A percentile compares a stretch with the other conserved stretches of the same genome.
Evolutionary conservation across 1,140 invertebrate species (phyloP).

Genomic region (Caerostris extrusa): DNA sequence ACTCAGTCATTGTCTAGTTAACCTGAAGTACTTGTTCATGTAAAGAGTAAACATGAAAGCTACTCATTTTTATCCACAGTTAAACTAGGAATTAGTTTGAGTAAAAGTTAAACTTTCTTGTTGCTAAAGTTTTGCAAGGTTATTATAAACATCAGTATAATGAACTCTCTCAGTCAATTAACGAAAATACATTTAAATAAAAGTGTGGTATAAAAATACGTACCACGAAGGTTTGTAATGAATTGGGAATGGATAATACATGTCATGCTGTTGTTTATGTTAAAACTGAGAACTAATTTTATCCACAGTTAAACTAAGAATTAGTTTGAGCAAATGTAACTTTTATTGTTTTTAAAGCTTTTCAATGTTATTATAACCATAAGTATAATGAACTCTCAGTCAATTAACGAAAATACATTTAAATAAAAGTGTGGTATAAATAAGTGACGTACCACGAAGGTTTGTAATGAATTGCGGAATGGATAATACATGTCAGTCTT

Average conservation of each 20-base stretch:
- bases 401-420: no score
- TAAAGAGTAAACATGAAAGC: background rate
- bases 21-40: background rate
- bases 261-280: background rate
- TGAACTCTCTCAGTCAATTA: no score
- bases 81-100: background rate
- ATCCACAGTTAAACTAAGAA: background rate
- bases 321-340: no score
- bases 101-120: no score
- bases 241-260: background rate
- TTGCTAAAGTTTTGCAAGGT: no score
- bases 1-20: background rate
- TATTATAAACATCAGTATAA: no score
- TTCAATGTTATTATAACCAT: no score
- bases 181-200: background rate
- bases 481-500: background rate
- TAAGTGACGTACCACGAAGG: background rate
- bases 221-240: background rate
- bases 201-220: background rate
- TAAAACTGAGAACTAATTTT: background rate
- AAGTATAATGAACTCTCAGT: no score
- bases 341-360: no score
- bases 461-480: background rate
- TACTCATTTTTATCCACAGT: background rate
- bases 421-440: constrained; percentile 17